Conservation (phyloP, 1,140 invertebrate genomes). For the Drosophila nikananu region DNA sequence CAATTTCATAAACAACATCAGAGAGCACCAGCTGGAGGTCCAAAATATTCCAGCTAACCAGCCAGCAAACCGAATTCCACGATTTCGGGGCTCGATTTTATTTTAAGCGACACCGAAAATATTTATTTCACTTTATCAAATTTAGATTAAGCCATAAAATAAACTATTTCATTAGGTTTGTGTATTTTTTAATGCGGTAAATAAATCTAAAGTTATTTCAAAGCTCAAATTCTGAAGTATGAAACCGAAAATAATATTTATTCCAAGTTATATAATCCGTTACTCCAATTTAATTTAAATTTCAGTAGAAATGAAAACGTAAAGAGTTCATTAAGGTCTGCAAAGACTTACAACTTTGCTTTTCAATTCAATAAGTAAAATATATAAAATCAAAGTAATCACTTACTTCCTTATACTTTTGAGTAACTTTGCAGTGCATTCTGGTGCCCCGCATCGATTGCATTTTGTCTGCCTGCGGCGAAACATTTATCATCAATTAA, state of each 20-base stretch:
- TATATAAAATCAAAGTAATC: not conserved
- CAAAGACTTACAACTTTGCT: too few relatives aligned
- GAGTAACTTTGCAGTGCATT: not conserved
- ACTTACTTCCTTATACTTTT: not conserved
- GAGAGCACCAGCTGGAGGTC: conserved; percentile 28
- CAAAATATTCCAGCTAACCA: conserved; percentile 7
- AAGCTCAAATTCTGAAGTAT: not conserved
- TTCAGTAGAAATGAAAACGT: too few relatives aligned
- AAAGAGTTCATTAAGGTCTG: not conserved
- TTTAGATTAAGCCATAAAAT: not conserved
- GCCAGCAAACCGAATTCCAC: conserved; percentile 20
- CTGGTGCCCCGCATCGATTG: conserved; percentile 21
- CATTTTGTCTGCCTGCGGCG: conserved; percentile 39
- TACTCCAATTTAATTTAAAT: not conserved
- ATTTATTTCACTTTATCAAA: accelerated
- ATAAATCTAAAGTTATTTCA: not conserved
- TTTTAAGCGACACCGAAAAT: not conserved
- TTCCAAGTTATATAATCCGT: not conserved
- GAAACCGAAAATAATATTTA: not conserved
- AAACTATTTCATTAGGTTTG: accelerated
- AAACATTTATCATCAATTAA: conserved; percentile 70
- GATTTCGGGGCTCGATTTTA: conserved; percentile 4
- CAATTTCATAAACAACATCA: conserved; percentile 44
- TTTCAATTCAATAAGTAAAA: not conserved
- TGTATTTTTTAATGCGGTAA: not conserved